Base-by-base conservation (phyloP, 2,113 vertebrate genomes). In the Nesoenas mayeri region DNA sequence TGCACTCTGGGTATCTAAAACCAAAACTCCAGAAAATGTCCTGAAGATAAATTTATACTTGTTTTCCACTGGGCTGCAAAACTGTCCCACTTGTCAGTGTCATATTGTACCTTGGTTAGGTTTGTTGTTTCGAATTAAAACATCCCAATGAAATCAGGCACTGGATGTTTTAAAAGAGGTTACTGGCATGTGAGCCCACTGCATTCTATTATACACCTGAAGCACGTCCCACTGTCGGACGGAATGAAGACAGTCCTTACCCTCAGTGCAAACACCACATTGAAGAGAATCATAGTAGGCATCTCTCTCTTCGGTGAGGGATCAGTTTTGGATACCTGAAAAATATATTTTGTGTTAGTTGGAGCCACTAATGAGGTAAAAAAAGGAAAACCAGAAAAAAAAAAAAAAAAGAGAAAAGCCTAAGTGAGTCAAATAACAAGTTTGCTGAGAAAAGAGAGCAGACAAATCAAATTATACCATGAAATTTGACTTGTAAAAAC, bases 271-370 rank as follows among this genome's bases (percentile, higher is more conserved):
- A 99, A 99, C 16, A 99, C 99, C 85, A 99, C 99, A 6, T 99
- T 99, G 95, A 99, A 99, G 53, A 99, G 98, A 95, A 99, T 99
- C 99, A 99, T 99, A 5, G 99, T 99, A 48, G 99, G 99, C 97
- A 99, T 98, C 95, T 99, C 99, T 95, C 99, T 99, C 97, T 99
- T 99, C 9, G 99, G 99, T 15, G 99, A 99, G 29, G 99, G 99
- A 89, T 99, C 99, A 20, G 98, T 98, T 98, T 99, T 99, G 66
- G 99, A 99, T 36, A 99, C 98, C 99, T 99, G 96, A 44, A 97
- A 94, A 96, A 97, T 9, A 97, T 28, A 28, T 51, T 47, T 60
- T 29, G 4, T 32, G 60, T 85, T 44, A 91, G 56, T 7, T 70
- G 19, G 47, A 73, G 40, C 3, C 19, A n/a, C 15, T 8, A 73